Evolutionary conservation across 1,140 invertebrate species (phyloP).

Genomic region (Drosophila tristis): DNA sequence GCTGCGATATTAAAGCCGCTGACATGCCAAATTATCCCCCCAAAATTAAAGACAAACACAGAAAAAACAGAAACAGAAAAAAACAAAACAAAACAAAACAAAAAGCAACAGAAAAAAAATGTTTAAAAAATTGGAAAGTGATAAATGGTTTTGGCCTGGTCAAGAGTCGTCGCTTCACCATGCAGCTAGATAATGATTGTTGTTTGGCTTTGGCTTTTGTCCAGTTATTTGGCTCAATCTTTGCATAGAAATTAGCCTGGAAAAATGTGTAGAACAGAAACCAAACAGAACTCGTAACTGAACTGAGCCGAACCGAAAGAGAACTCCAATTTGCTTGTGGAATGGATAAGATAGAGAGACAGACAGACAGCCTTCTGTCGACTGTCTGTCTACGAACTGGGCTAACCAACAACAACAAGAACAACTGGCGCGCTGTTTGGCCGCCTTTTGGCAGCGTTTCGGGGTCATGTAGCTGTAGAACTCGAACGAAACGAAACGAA

Average conservation of each 20-base stretch:
- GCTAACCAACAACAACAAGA: constrained; percentile 59
- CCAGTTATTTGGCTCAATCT: constrained; percentile 67
- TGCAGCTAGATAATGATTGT: constrained; percentile 29
- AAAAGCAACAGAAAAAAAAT: constrained; percentile 21
- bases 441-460: constrained; percentile 51
- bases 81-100: constrained; percentile 29
- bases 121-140: constrained; percentile 60
- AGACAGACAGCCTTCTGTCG: constrained; percentile 20
- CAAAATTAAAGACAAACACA: constrained; percentile 60
- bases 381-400: constrained; percentile 49
- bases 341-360: constrained; percentile 16
- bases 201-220: constrained; percentile 47
- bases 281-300: constrained; percentile 26
- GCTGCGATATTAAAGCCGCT: constrained; percentile 55
- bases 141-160: constrained; percentile 74
- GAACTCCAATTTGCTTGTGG: constrained; percentile 37
- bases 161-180: constrained; percentile 23
- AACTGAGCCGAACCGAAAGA: constrained; percentile 12
- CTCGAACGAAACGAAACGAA: constrained; percentile 54
- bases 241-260: constrained; percentile 77
- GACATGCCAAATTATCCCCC: constrained; percentile 61
- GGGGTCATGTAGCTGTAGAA: constrained; percentile 69
- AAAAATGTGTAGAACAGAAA: constrained; percentile 57
- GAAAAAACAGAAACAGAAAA: constrained; percentile 20
- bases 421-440: constrained; percentile 28